Evolutionary conservation across 2,888 invertebrate species (phyloP), one percentile per base, ranked within the genome.

Genomic region (Philaethria dido): DNA sequence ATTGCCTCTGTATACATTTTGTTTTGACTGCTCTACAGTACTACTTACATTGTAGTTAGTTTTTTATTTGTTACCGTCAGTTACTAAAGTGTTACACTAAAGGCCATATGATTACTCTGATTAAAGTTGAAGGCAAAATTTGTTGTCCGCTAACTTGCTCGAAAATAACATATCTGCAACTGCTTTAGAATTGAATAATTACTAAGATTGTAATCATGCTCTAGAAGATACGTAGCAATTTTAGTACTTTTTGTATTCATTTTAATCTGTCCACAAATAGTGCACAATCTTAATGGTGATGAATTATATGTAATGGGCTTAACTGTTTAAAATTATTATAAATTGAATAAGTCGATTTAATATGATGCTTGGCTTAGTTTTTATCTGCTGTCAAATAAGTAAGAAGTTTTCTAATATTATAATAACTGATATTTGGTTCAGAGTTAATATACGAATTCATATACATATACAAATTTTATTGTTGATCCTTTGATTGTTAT

Each of bases 131-230:
- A 47, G 16, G 60, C 61, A 67, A 60, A 50, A 63, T 64, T 72
- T 65, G 64, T 65, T 71, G 72, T 80, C 74, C 77, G 80, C 77
- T 73, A 76, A 75, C 81, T 81, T 70, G 79, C 80, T 81, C 79
- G 79, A 78, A 86, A 89, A 89, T 89, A 80, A 87, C 81, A 87
- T 78, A 82, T 81, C 83, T 82, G 85, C 81, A 86, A 81, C 82
- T 70, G 78, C 76, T 79, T 79, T 86, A 78, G 84, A 85, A 89
- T 87, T 87, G 86, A 82, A 88, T 89, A 89, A 89, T 88, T 86
- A 84, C 80, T 77, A 77, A 75, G 78, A 72, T 73, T 81, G 76
- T 85, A 86, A 87, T 86, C 78, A 82, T 84, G 84, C 74, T 78
- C 77, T 72, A 74, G 78, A 78, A 77, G 80, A 80, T 80, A 80